Evolutionary conservation across 2,113 vertebrate genomes (phyloP).

Genomic region (Anser cygnoides): DNA sequence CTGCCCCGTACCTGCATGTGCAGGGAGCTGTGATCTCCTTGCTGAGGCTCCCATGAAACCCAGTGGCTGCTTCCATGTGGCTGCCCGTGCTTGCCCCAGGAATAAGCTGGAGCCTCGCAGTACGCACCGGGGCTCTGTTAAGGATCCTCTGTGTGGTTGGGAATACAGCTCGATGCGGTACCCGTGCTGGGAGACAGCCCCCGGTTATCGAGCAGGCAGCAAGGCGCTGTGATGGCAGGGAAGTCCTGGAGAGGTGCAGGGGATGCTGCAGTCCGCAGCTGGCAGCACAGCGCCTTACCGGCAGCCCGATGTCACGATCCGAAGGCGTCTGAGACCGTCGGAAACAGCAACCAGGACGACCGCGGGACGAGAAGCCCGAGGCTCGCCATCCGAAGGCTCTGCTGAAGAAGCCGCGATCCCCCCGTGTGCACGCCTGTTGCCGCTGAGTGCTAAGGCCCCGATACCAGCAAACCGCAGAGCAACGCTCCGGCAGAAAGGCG

Average conservation of each 20-base stretch:
- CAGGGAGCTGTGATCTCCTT: background rate
- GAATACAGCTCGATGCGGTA: background rate
- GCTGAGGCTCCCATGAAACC: background rate
- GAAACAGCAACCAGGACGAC: background rate
- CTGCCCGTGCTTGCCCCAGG: background rate
- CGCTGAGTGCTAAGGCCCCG: background rate
- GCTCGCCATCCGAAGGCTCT: fast-evolving
- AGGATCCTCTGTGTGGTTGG: background rate
- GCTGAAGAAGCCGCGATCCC: background rate
- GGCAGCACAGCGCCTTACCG: fast-evolving
- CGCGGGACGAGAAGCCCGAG: background rate
- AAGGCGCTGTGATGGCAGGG: background rate
- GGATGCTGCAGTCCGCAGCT: background rate
- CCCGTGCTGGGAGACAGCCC: background rate
- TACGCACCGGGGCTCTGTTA: background rate
- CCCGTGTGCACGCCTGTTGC: fast-evolving
- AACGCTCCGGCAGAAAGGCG: fast-evolving
- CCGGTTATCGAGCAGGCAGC: background rate
- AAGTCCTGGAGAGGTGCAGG: background rate
- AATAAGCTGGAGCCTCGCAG: background rate
- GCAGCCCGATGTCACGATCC: background rate
- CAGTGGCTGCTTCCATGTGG: fast-evolving
- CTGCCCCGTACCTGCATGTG: fast-evolving
- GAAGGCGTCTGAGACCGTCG: background rate
- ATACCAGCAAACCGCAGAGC: background rate